phyloP scores from a whole-genome alignment of 2,113 vertebrate genomes.

The Brienomyrus brachyistius region DNA sequence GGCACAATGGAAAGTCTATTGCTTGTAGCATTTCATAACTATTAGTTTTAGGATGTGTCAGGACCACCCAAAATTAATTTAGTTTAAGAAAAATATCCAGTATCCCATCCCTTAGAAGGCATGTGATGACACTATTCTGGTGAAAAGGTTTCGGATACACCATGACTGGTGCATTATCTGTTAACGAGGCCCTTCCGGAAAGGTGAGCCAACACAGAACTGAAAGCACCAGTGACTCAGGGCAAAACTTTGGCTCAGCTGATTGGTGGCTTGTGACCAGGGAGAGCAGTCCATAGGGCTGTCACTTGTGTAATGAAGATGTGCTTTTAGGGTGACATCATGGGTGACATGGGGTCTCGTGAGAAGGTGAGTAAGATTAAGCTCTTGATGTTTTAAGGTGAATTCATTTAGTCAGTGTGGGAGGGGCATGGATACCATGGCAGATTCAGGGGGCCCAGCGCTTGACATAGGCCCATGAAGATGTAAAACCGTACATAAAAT shows the following conservation, averaged over 20 bases:
- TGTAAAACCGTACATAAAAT: neutral
- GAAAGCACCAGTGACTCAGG: slow-evolving; percentile 55
- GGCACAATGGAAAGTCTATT: neutral
- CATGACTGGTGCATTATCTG: slow-evolving; percentile 68
- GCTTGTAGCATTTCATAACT: neutral
- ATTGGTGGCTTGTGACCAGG: slow-evolving; percentile 55
- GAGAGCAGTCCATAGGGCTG: slow-evolving; percentile 59
- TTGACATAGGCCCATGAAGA: neutral
- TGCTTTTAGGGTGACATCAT: slow-evolving; percentile 57
- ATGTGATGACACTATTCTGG: slow-evolving; percentile 49
- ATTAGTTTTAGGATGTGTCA: neutral
- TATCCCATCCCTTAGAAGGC: neutral
- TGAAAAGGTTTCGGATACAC: slow-evolving; percentile 54
- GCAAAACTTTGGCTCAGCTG: slow-evolving; percentile 52
- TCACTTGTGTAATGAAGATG: slow-evolving; percentile 62
- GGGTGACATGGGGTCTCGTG: slow-evolving; percentile 45
- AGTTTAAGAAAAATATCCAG: neutral
- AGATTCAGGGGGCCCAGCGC: neutral
- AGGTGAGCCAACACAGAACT: slow-evolving; percentile 43
- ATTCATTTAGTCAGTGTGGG: slow-evolving; percentile 35
- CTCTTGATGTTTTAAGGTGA: slow-evolving; percentile 21
- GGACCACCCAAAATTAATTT: neutral
- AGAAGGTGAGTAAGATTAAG: slow-evolving; percentile 8
- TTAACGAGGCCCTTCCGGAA: slow-evolving; percentile 64
- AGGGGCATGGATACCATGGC: neutral